Conservation (phyloP, 35 echinoderm and acorn worm genomes). For the Diadema setosum region DNA sequence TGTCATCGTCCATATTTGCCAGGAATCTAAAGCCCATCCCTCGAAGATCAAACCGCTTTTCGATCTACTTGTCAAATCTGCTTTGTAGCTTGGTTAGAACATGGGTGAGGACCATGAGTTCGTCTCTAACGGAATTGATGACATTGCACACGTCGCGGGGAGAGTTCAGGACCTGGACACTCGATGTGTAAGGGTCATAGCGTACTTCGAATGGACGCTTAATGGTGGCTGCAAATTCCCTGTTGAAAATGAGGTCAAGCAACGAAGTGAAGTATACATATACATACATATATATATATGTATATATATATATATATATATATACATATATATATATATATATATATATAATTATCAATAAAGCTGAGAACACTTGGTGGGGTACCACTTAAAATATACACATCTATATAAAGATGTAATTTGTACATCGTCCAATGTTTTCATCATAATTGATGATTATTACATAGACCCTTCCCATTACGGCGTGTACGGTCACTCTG, state of each 20-base stretch:
- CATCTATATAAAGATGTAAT: no score
- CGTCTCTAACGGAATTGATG: conserved; percentile 6
- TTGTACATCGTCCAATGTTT: no score
- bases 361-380: not conserved
- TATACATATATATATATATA: not conserved
- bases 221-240: conserved; percentile 65
- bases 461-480: no score
- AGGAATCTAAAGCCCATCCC: no score
- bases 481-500: no score
- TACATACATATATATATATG: not conserved
- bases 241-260: not conserved
- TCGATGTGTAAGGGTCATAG: conserved; percentile 85
- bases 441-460: no score
- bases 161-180: conserved; percentile 64
- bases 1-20: no score
- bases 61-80: not conserved
- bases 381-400: not conserved
- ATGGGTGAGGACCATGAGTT: not conserved
- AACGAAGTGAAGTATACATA: no score
- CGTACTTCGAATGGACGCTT: conserved; percentile 68
- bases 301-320: not conserved
- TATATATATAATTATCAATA: not conserved
- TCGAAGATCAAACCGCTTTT: no score
- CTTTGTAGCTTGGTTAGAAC: not conserved
- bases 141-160: not conserved